Evolutionary conservation across 1,140 invertebrate species (phyloP).

Genomic region (Drosophila teissieri): DNA sequence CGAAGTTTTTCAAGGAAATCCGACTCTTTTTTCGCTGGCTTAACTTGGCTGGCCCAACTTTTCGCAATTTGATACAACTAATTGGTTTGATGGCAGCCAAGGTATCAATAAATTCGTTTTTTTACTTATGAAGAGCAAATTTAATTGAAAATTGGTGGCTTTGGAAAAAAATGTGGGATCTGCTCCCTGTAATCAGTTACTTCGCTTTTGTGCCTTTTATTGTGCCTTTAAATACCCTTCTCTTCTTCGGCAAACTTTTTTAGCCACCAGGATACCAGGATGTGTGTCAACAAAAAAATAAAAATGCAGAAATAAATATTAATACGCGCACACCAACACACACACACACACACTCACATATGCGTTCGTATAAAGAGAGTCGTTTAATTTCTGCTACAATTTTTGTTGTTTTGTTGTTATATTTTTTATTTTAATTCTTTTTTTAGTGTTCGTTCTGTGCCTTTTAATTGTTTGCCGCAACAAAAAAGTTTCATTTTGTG

Average conservation of each 20-base stretch:
- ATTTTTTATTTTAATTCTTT: constrained; percentile 72
- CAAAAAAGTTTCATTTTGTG: constrained; percentile 81
- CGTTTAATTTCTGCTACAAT: constrained; percentile 62
- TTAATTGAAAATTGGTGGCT: constrained; percentile 22
- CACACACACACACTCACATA: constrained; percentile 3
- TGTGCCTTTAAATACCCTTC: constrained; percentile 5
- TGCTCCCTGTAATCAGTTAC: constrained; percentile 17
- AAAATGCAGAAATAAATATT: constrained; percentile 51
- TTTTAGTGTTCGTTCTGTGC: constrained; percentile 69
- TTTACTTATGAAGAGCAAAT: neutral
- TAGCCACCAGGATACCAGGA: constrained; percentile 23
- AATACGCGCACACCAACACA: constrained; percentile 30
- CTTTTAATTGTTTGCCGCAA: constrained; percentile 78
- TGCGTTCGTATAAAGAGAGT: constrained; percentile 19
- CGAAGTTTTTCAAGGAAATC: constrained; percentile 27
- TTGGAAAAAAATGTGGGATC: neutral
- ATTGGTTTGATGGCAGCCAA: constrained; percentile 11
- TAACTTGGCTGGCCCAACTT: neutral
- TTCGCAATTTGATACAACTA: constrained; percentile 35
- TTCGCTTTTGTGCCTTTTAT: constrained; percentile 4
- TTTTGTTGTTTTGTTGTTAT: constrained; percentile 51
- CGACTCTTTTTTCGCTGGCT: constrained; percentile 12
- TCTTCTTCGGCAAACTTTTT: constrained; percentile 8
- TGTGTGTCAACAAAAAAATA: constrained; percentile 52
- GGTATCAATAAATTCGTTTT: constrained; percentile 7